These are phyloP conservation scores for Halisarca cf. caerulea DNA, from an alignment of 37 sponge, comb jelly and placozoan genomes.

Conservation along the genomic window DNA sequence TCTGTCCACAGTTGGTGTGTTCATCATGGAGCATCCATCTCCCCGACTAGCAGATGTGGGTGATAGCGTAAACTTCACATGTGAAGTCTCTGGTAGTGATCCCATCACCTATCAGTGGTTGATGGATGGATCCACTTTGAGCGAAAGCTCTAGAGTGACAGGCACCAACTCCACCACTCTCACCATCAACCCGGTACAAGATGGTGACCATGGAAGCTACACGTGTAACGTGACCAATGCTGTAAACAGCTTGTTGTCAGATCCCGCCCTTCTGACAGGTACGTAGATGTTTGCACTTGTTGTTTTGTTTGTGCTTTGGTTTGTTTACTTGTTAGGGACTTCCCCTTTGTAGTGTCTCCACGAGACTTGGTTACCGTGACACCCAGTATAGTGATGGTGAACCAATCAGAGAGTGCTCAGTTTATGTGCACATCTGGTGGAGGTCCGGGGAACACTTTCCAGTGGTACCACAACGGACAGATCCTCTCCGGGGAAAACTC, in stretches of 20 bases:
- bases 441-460: slow-evolving; percentile 35
- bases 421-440: slow-evolving; percentile 56
- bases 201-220: not conserved
- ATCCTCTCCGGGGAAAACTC: not conserved
- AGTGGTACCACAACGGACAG: slow-evolving; percentile 45
- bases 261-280: slow-evolving; percentile 7
- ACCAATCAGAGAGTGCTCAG: not conserved
- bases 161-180: not conserved
- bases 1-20: slow-evolving; percentile 20
- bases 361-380: not conserved
- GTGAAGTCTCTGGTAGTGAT: not conserved
- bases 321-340: too few relatives aligned
- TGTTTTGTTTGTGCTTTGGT: too few relatives aligned
- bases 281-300: too few relatives aligned
- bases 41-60: not conserved
- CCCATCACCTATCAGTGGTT: slow-evolving; percentile 36
- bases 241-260: not conserved
- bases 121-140: not conserved
- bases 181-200: not conserved
- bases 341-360: slow-evolving; percentile 2
- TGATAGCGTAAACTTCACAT: slow-evolving; percentile 4
- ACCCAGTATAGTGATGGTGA: not conserved
- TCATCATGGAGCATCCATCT: not conserved
- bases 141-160: too few relatives aligned
- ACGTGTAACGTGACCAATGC: slow-evolving; percentile 1